Evolutionary conservation across 35 echinoderm and acorn worm species (phyloP), one percentile per base, ranked within the genome.

Genomic region (Lytechinus variegatus): DNA sequence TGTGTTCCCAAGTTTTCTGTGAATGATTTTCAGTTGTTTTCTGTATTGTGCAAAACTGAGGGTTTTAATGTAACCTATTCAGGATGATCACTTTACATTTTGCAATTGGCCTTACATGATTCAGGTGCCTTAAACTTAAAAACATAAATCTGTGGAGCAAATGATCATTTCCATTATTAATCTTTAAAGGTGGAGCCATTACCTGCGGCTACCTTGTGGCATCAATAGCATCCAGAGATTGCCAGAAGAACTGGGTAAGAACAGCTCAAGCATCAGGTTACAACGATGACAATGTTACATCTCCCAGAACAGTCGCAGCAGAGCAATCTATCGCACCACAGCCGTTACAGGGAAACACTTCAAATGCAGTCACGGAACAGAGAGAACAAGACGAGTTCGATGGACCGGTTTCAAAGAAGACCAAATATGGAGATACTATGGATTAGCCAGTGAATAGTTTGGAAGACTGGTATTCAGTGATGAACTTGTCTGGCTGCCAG

Each of bases 391-490:
- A 93, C n/a, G 53, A 93, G 53, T 9, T 54, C 14, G 92, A 93
- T 93, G 52, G 28, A 9, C 10, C 92, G 3, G 54, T 57, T 28
- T 93, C 53, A 8, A 93, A 56, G 54, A 93, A 93, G 91, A 93
- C 91, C 9, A 93, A 93, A 44, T 93, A 93, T 93, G 92, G 92
- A 93, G 92, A 93, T 57, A 57, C 92, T 27, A 93, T 93, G 92
- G 92, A 54, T 16, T 93, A 54, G 14, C 6, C n/a, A 6, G 7
- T 24, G 5, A 24, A 79, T 24, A 79, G 66, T 79, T 79, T 9
- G 61, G 61, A 71, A 21, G 19, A 79, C 19, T 79, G 66, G 21
- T 24, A n/a, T 79, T n/a, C n/a, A 79, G 66, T 5, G 6, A 79
- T 79, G 66, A 79, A n/a, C 66, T 79, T 79, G 66, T 79, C 66